Evolutionary conservation across 2,888 invertebrate genomes (phyloP), one percentile per base, ranked within the genome.

Genomic region (Caenorhabditis imperialis): DNA sequence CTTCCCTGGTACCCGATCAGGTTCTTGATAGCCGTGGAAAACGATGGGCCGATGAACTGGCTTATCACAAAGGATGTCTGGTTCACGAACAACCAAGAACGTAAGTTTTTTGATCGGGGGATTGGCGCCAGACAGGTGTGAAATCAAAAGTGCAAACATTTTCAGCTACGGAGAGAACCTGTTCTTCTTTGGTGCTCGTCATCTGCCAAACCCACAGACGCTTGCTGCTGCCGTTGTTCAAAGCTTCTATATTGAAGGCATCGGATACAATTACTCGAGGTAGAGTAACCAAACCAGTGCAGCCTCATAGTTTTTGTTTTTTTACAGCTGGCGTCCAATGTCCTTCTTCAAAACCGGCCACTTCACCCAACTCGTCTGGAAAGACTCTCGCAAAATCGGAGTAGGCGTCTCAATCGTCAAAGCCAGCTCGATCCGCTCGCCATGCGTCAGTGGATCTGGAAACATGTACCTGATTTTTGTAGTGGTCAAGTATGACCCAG

Each of bases 351-450:
- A 77, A 44, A 79, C 78, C 18, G 85, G 85, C 27, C 86, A 86
- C 70, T 86, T 85, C 72, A 85, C 86, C 12, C 86, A 86, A 71
- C 70, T 86, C 27, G 65, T 86, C 27, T 86, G 86, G 86, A 62
- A 75, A 23, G 57, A 78, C 1, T 78, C 82, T 16, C 57, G 78
- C 2, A 62, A 73, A 14, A 78, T 86, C 16, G 86, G 86, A n/a
- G 82, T 86, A 7, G 85, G 85, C 20, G 75, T 85, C 3, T 76
- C 81, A 5, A 78, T 84, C 18, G 58, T 70, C 14, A 63, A 72
- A 50, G 44, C 55, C 14, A 70, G 47, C 27, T 47, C 69, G 2
- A 45, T 72, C 18, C 65, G 69, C 3, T 65, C 73, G 2, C 61
- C 69, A 37, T 81, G 75, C 44, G 40, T 61, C 20, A 50, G 54